Base-by-base conservation (phyloP, 2,888 invertebrate genomes). In the Torymus auratus region DNA sequence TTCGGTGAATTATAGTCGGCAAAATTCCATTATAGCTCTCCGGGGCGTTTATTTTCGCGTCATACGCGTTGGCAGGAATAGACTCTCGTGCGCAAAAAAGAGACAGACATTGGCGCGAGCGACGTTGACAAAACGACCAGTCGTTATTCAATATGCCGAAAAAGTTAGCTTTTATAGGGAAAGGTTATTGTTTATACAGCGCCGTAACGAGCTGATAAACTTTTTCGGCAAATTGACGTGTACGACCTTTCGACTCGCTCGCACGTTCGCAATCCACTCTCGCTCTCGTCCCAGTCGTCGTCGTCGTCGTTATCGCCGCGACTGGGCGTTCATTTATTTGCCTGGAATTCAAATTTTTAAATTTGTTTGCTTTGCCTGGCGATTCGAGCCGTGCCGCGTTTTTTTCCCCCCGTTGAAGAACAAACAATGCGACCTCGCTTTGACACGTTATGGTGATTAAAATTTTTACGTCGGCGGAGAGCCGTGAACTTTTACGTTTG, bases 201-300 rank as follows among this genome's bases (percentile, higher is more conserved):
- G 14, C 55, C 41, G 41, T 75, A 81, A 81, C 77, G 80, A 77
- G 71, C 72, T 81, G 72, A 81, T 73, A 77, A 81, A 77, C 62
- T 81, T 81, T 81, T 81, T 77, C 7, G 7, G 41, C 41, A 41
- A 41, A 41, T 41, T 41, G 41, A 12, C 50, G 55, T 69, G 69
- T 4, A 53, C 12, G 15, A 73, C 65, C 56, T 71, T 14, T 14
- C 75, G 50, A 56, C n/a, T n/a, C 50, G 52, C 28, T 41, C 41
- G n/a, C n/a, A 41, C 41, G 41, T 41, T 7, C 41, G 41, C 41
- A 5, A 41, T 41, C 41, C 41, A 41, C 41, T 41, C 41, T 41
- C 10, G 56, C 52, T 67, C 13, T 75, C 28, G 28, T 41, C 56
- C 14, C 62, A 11, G n/a, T 5, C 15, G 50, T 7, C 28, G 23